Base-by-base conservation (phyloP, 2,888 invertebrate genomes). In the Charanyca ferruginea region DNA sequence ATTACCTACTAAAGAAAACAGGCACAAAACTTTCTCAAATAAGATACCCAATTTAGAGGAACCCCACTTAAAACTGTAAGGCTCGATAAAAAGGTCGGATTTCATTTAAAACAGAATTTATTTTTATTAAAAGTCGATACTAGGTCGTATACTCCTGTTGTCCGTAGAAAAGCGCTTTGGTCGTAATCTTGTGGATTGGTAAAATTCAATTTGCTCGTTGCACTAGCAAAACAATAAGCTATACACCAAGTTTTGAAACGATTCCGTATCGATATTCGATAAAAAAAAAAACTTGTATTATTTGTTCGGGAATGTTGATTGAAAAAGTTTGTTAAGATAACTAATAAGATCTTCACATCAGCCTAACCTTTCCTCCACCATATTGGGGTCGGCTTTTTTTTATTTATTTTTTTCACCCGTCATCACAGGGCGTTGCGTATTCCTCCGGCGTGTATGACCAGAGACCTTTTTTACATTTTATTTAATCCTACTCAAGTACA, bases 161-260 rank as follows among this genome's bases (percentile, higher is more conserved):
- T 69, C 69, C 74, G 67, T 51, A 62, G 63, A 66, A 73, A 73
- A 58, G 74, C 79, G 79, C 80, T 81, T 76, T 57, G 62, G 69
- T 75, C 73, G 81, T 87, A 88, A 89, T 87, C 85, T 85, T 75
- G 70, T 66, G 85, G 85, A 88, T 87, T 87, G 85, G 80, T 85
- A 64, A 80, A 86, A 88, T 87, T 86, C 86, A 86, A 89, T 89
- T 89, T 89, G 79, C 82, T 77, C 81, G 71, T 61, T 83, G 85
- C 84, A 83, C 73, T 84, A 82, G 83, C 81, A 84, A 86, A 88
- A 88, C 86, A 87, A 86, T 88, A 87, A 84, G 80, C 83, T 72
- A 76, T 79, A 73, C 32, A 79, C 82, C 73, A 85, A 87, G 81
- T 85, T 85, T 72, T 69, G 71, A 77, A 76, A 60, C 76, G 82